phyloP scores from a whole-genome alignment of 2,113 vertebrate species.

The Hymenochirus boettgeri region DNA sequence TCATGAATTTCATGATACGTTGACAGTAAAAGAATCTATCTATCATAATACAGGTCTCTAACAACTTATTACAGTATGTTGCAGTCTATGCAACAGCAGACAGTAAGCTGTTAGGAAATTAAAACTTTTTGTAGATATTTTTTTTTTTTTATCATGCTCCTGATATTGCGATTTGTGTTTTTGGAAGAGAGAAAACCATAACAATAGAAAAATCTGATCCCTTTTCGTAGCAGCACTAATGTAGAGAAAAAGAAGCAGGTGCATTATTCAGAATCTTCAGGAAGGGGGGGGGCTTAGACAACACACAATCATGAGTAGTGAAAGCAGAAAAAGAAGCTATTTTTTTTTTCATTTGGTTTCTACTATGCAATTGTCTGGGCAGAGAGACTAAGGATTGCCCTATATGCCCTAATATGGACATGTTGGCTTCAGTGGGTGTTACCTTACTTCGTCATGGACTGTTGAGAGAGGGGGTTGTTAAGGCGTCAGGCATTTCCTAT shows the following conservation, averaged over 20 bases:
- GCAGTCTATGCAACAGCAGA: too few species aligned
- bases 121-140: too few species aligned
- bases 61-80: too few species aligned
- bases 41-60: too few species aligned
- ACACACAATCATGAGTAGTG: neutral
- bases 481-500: constrained; percentile 29
- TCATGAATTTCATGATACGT: too few species aligned
- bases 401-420: constrained; percentile 39
- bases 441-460: neutral
- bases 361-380: neutral
- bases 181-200: too few species aligned
- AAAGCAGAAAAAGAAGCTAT: constrained; percentile 12
- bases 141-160: too few species aligned
- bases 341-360: constrained; percentile 7
- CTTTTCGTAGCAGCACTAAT: neutral
- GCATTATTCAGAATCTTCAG: neutral
- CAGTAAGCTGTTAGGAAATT: too few species aligned
- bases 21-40: too few species aligned
- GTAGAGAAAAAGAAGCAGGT: constrained; percentile 12
- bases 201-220: too few species aligned
- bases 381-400: constrained; percentile 25
- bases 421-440: constrained; percentile 30
- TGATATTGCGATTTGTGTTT: too few species aligned
- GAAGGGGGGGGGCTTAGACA: neutral
- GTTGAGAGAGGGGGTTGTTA: neutral